Base-by-base conservation (phyloP, 2,113 vertebrate genomes). In the Taurulus bubalis region DNA sequence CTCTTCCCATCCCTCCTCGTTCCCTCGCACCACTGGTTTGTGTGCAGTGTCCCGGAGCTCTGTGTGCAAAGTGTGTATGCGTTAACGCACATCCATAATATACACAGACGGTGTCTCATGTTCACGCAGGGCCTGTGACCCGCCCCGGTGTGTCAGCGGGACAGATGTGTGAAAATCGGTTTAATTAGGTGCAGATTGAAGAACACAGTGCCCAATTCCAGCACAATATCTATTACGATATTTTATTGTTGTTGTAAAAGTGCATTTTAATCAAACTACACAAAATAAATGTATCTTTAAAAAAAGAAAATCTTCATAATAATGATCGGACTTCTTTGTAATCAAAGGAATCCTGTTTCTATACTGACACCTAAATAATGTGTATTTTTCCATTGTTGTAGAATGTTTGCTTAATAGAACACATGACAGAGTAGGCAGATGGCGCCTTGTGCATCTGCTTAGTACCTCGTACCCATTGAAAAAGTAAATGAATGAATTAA, bases 151-250 rank as follows among this genome's bases (percentile, higher is more conserved):
- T 56, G 38, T 3, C 36, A 60, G 38, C 24, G 42, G 55, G 80
- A 77, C 68, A 56, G 58, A 82, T 69, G 75, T 80, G 81, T 65
- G 70, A 85, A 73, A 78, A 70, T 59, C 0, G 4, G 24, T 32
- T 80, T 83, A 86, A 80, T 78, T 79, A 62, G 11, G 18, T 16
- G n/a, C 15, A 62, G 49, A 56, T 42, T 47, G 26, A 81, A 26
- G n/a, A 42, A 42, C 8, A 1, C 7, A 8, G n/a, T 53, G 5
- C 2, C 0, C 8, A 67, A 73, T 8, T 9, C 18, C 6, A 12
- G 36, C 16, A 28, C 15, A 0, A 51, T 62, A 71, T 28, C 26
- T 20, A 55, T 32, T 16, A 1, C 4, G 6, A 62, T 62, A 56
- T 56, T 12, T 28, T 51, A 47, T 3, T 8, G 24, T 58, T 71